phyloP scores from a whole-genome alignment of 2,888 invertebrate species.

The Subacronicta megacephala region DNA sequence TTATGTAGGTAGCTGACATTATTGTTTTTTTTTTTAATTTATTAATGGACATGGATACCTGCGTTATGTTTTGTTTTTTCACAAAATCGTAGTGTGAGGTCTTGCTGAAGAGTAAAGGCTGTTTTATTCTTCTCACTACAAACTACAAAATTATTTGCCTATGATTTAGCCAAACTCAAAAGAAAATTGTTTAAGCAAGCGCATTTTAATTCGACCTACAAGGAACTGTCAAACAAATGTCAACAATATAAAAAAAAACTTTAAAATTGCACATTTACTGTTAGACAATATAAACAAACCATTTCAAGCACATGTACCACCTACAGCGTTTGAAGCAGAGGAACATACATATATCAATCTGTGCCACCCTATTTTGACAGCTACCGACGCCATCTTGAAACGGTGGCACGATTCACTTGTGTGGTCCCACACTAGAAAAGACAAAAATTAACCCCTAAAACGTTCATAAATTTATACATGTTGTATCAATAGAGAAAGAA shows the following conservation, averaged over 20 bases:
- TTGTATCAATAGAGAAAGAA: neutral
- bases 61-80: too few relatives aligned
- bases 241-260: neutral
- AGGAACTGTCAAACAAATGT: neutral
- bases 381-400: slow-evolving; percentile 63
- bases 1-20: too few relatives aligned
- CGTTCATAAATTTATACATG: slow-evolving; percentile 6
- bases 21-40: too few relatives aligned
- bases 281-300: slow-evolving; percentile 41
- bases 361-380: slow-evolving; percentile 60
- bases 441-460: slow-evolving; percentile 22
- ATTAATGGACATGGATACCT: too few relatives aligned
- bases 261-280: slow-evolving; percentile 2
- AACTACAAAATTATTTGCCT: too few relatives aligned
- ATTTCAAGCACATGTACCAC: slow-evolving; percentile 52
- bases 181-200: too few relatives aligned
- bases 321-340: slow-evolving; percentile 50
- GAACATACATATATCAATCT: slow-evolving; percentile 58
- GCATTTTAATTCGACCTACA: too few relatives aligned
- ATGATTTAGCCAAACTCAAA: too few relatives aligned
- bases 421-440: slow-evolving; percentile 64
- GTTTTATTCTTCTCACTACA: too few relatives aligned
- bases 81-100: too few relatives aligned
- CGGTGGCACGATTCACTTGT: slow-evolving; percentile 58
- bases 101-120: too few relatives aligned